Base-by-base conservation (phyloP, 2,888 invertebrate genomes). In the Dicranocentrus wangi region DNA sequence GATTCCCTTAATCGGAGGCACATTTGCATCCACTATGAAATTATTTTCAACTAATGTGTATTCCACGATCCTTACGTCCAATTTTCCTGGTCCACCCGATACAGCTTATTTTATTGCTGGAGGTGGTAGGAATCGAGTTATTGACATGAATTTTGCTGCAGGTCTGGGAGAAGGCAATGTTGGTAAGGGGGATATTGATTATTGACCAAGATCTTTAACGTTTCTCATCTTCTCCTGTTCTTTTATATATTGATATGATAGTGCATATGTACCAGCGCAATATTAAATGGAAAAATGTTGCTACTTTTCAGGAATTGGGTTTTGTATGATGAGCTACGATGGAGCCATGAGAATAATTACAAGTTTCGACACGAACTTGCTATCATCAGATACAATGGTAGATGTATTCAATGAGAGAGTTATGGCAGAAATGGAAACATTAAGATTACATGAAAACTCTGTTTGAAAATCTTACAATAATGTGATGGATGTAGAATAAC, bases 51-150 rank as follows among this genome's bases (percentile, higher is more conserved):
- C 23, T 1, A 86, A 86, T 63, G 19, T 43, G 7, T 82, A 83
- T 17, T 82, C 86, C 0, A 86, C 86, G 5, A 71, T 78, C 27
- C 75, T 85, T 1, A 82, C 83, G 17, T 85, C 85, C 7, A 86
- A 86, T 58, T 85, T 86, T 53, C 86, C 86, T 15, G 85, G 85
- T 51, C 85, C 81, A 19, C 53, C 68, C 27, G 58, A 25, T 1
- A 55, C 53, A 19, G 32, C 42, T 0, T 25, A 79, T 27, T 78
- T 78, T 17, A 78, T 81, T 58, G 80, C 55, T 13, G 83, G 69
- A 17, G 82, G 79, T 8, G 81, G 78, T 2, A 39, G 39, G 5
- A 68, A 85, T 66, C 55, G 53, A 47, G 73, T 82, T 7, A 61
- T 53, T 1, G 84, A 84, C 23, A 82, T 84, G 76, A 83, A 83